Base-by-base conservation (phyloP, 64 coral and sea anemone species). In the Acropora tenuis region DNA sequence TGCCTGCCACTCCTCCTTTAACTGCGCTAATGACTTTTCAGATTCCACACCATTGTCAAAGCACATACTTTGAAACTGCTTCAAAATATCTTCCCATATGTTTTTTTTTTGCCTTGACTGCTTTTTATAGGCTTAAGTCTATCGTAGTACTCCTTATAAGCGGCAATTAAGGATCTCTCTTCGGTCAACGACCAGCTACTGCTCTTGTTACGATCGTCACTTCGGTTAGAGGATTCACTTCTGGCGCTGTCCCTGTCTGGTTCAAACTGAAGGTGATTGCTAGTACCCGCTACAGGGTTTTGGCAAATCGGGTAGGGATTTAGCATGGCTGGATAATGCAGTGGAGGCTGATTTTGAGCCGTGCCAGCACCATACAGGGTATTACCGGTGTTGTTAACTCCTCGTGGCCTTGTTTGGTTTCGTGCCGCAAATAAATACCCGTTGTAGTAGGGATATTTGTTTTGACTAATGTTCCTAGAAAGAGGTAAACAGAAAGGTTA, bases 1-100 rank as follows among this genome's bases (percentile, higher is more conserved):
- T 40, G 73, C 16, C 6, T 72, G 44, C 89, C 93, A 95, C 90
- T 95, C 90, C 88, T 94, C 76, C 73, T 94, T 90, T 65, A 90
- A 48, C 90, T 95, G 88, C 16, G 77, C 43, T 68, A 91, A 75
- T 67, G 55, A 78, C 87, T 95, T 89, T 50, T 88, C n/a, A 43
- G 86, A 88, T 17, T 85, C 58, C 48, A 88, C 76, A n/a, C 89
- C 89, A 95, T 79, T 80, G 60, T 95, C 94, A 78, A 88, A 84
- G 77, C 74, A 94, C 86, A 77, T 82, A 41, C 84, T 49, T 43
- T 88, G 91, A 78, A 67, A 82, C 80, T 89, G 41, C 47, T 88
- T 76, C 92, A 89, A 43, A 82, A 93, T 82, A 80, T 69, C 71
- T 82, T 89, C 53, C 86, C 72, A 88, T 42, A 89, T 79, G 17